Evolutionary conservation across 2,113 vertebrate species (phyloP).

Genomic region (Paramisgurnus dabryanus): DNA sequence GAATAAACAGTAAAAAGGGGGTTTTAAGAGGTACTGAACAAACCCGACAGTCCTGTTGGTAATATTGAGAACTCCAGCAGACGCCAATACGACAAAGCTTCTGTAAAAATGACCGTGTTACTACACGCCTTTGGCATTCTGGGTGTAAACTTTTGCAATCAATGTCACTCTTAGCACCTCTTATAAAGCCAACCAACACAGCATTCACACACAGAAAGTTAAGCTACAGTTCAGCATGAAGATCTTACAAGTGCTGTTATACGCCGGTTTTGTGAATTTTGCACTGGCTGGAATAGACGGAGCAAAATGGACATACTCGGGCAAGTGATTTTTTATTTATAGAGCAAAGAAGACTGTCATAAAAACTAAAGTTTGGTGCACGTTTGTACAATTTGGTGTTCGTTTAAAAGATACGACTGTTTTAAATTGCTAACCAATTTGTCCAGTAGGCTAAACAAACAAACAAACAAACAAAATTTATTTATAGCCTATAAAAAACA

Average conservation of each 20-base stretch:
- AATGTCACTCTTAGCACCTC: slow-evolving; percentile 16
- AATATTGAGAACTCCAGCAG: not conserved
- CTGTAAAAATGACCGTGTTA: slow-evolving; percentile 32
- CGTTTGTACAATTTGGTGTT: too few species aligned
- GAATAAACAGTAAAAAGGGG: not conserved
- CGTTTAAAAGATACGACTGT: too few species aligned
- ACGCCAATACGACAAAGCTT: slow-evolving; percentile 19
- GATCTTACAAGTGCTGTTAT: slow-evolving; percentile 54
- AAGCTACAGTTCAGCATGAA: slow-evolving; percentile 57
- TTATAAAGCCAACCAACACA: not conserved
- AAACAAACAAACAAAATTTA: too few species aligned
- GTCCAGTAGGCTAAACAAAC: too few species aligned
- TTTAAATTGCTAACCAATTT: too few species aligned
- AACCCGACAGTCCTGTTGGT: slow-evolving; percentile 9
- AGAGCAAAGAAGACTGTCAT: not conserved
- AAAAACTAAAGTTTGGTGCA: not conserved
- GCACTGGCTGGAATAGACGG: slow-evolving; percentile 58
- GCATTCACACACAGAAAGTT: not conserved
- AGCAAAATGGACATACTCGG: slow-evolving; percentile 77
- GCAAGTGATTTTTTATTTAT: slow-evolving; percentile 50
- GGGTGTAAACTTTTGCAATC: slow-evolving; percentile 18
- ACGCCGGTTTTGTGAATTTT: slow-evolving; percentile 47
- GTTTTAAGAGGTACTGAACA: not conserved
- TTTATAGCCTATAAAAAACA: too few species aligned
- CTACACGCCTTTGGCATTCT: slow-evolving; percentile 34